Evolutionary conservation across 2,888 invertebrate species (phyloP).

Genomic region (Tinea trinotella): DNA sequence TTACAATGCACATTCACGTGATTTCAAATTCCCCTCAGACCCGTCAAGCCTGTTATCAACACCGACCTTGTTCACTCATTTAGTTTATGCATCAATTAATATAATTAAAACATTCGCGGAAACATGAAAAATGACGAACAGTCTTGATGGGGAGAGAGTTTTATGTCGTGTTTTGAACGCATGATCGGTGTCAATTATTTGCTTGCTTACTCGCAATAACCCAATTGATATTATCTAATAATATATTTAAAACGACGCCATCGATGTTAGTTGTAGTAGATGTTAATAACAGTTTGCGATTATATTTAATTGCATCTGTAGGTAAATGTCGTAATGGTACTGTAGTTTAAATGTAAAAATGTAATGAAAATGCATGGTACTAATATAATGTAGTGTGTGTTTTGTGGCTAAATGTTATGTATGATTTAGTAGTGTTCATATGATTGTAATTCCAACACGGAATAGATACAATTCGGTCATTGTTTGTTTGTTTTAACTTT

Average conservation of each 20-base stretch:
- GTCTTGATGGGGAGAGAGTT: slow-evolving; percentile 18
- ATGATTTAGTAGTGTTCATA: not conserved
- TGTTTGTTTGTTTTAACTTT: not conserved
- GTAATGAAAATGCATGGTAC: slow-evolving; percentile 15
- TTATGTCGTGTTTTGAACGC: slow-evolving; percentile 14
- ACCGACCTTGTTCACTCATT: not conserved
- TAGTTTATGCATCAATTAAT: not conserved
- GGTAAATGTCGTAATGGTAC: slow-evolving; percentile 15
- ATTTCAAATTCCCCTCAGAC: not conserved
- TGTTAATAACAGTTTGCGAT: not conserved
- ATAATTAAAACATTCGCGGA: too few species aligned
- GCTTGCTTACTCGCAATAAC: slow-evolving; percentile 15
- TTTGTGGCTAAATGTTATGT: slow-evolving; percentile 16
- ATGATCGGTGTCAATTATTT: slow-evolving; percentile 18
- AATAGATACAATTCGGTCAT: slow-evolving; percentile 9
- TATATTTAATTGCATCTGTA: slow-evolving; percentile 2
- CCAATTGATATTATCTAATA: not conserved
- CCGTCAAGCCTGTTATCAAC: slow-evolving; percentile 19
- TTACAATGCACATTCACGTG: slow-evolving; percentile 15
- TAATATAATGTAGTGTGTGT: slow-evolving; percentile 10
- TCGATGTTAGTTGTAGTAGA: slow-evolving; percentile 14
- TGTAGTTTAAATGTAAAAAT: slow-evolving; percentile 11
- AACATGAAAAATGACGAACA: not conserved
- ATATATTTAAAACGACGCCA: slow-evolving; percentile 6
- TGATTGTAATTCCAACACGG: slow-evolving; percentile 14